Evolutionary conservation across 2,888 invertebrate genomes (phyloP).

Genomic region (Archaeoteleia sp.): DNA sequence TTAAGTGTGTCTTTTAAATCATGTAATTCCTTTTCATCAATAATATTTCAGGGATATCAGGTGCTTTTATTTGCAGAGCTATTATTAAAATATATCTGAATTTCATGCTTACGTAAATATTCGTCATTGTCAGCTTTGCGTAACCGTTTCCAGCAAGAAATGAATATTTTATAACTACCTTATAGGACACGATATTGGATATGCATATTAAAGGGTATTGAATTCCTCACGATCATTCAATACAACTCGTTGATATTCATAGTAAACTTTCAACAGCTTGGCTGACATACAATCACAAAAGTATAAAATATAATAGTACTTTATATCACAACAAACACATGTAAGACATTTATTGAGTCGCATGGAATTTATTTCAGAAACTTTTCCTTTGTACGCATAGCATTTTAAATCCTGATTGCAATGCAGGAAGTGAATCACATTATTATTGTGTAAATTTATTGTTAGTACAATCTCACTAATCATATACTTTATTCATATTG

Average conservation of each 20-base stretch:
- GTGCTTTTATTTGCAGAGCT: constrained; percentile 9
- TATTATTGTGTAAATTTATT: too few relatives aligned
- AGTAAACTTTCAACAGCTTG: constrained; percentile 44
- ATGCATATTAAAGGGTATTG: constrained; percentile 52
- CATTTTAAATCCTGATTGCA: too few relatives aligned
- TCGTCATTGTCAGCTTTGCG: constrained; percentile 25
- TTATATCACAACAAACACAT: constrained; percentile 9
- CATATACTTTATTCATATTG: too few relatives aligned
- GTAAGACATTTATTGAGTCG: constrained; percentile 5
- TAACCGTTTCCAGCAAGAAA: constrained; percentile 36
- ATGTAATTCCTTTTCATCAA: not conserved
- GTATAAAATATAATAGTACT: constrained; percentile 23
- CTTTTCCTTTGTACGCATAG: too few relatives aligned
- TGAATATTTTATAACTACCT: constrained; percentile 55
- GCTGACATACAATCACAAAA: constrained; percentile 19
- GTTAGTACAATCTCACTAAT: too few relatives aligned
- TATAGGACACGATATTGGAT: constrained; percentile 45
- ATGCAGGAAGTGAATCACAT: too few relatives aligned
- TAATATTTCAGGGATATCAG: constrained; percentile 23
- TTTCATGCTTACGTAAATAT: constrained; percentile 26
- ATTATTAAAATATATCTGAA: constrained; percentile 40
- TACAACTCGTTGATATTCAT: constrained; percentile 55
- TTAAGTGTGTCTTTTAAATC: too few relatives aligned
- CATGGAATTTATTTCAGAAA: too few relatives aligned
- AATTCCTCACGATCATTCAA: constrained; percentile 48